Conservation (phyloP, 2,888 invertebrate species). For the Deroplatys truncata region DNA sequence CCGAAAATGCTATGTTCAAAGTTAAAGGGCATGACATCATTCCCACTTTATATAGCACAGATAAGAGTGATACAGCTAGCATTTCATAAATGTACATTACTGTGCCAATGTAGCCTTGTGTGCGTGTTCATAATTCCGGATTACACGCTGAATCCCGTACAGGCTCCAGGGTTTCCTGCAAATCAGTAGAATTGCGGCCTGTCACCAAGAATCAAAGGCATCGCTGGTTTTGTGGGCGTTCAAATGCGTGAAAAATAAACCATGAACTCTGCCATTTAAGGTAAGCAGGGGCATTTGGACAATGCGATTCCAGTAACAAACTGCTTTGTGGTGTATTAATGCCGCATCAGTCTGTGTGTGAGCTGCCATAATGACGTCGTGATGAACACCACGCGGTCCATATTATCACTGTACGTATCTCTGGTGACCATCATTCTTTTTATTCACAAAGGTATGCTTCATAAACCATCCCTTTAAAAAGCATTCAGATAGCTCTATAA, state of each 20-base stretch:
- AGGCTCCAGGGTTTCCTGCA: neutral
- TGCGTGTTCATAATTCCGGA: neutral
- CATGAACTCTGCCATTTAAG: neutral
- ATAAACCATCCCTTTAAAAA: neutral
- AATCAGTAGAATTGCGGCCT: neutral
- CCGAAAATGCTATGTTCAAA: too few relatives aligned
- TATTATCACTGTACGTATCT: neutral
- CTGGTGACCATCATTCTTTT: neutral
- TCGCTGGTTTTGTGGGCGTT: neutral
- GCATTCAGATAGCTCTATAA: neutral
- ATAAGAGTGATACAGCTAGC: too few relatives aligned
- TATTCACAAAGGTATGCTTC: neutral
- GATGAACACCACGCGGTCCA: neutral
- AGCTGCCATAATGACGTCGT: neutral
- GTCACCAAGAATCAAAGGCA: neutral
- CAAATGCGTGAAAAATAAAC: neutral
- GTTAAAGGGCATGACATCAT: too few relatives aligned
- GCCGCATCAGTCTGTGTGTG: neutral
- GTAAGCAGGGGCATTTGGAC: neutral
- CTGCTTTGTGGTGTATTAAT: neutral
- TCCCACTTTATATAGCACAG: too few relatives aligned
- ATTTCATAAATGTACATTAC: too few relatives aligned
- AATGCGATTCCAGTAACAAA: neutral
- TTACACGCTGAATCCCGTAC: neutral
- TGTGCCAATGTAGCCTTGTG: too few relatives aligned